phyloP scores from a whole-genome alignment of 2,888 invertebrate genomes.

The Pilophorus perplexus region DNA sequence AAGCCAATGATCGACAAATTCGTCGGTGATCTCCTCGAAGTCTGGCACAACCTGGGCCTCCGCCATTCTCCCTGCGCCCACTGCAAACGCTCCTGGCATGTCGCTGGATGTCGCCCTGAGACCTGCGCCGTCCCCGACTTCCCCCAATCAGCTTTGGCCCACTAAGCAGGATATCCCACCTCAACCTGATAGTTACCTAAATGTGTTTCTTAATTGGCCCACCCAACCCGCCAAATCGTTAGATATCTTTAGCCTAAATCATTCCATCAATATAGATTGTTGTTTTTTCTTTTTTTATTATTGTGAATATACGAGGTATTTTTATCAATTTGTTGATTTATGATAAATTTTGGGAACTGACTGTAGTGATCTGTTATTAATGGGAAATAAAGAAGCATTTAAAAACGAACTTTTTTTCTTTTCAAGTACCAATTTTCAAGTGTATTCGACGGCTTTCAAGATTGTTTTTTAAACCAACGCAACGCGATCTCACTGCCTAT shows the following conservation, averaged over 20 bases:
- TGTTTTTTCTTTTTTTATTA: no score
- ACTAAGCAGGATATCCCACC: conserved; percentile 14
- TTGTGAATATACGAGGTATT: no score
- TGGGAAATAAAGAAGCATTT: conserved; percentile 10
- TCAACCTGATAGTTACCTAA: neutral
- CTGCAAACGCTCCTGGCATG: conserved; percentile 34
- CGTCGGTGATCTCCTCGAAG: conserved; percentile 70
- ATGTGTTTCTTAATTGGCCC: neutral
- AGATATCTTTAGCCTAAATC: no score
- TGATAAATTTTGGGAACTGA: no score
- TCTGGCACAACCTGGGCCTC: conserved; percentile 68
- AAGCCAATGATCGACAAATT: conserved; percentile 79
- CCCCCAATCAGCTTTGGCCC: conserved; percentile 57
- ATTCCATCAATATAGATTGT: no score
- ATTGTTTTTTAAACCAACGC: no score
- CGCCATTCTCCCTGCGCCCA: conserved; percentile 44
- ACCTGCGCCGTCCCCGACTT: conserved; percentile 62
- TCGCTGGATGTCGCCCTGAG: conserved; percentile 8
- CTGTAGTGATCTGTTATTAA: neutral
- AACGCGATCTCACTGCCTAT: no score
- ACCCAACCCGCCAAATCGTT: no score
- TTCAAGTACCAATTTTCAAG: no score
- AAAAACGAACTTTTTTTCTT: neutral
- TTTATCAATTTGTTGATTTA: no score
- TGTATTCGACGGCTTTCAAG: no score